Evolutionary conservation across 2,797 vertebrate genomes (phyloP).

Genomic region (Acrossocheilus wenchowensis): DNA sequence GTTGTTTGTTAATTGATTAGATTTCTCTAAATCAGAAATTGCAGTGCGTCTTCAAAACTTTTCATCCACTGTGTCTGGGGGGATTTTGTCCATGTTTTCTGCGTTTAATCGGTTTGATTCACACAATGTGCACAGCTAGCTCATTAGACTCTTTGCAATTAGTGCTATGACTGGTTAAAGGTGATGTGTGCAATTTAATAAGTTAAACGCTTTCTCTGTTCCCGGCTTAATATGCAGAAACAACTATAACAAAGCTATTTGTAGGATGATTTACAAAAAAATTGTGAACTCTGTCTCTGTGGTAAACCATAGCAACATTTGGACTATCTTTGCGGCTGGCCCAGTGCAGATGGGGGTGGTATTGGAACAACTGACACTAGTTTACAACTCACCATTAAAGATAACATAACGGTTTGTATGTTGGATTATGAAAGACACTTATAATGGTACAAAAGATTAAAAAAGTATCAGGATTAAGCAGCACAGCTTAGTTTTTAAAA

Average conservation of each 20-base stretch:
- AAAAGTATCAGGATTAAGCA: background rate
- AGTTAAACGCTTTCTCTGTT: background rate
- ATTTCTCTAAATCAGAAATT: slow-evolving; percentile 76
- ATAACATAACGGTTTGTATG: background rate
- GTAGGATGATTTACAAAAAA: background rate
- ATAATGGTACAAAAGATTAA: background rate
- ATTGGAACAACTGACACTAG: background rate
- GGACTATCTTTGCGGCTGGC: background rate
- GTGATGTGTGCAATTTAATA: slow-evolving; percentile 8
- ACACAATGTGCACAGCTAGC: slow-evolving; percentile 51
- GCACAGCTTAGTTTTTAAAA: background rate
- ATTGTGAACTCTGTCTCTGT: background rate
- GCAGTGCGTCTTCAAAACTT: slow-evolving; percentile 70
- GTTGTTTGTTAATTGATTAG: slow-evolving; percentile 78
- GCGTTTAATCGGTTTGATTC: slow-evolving; percentile 73
- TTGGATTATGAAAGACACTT: background rate
- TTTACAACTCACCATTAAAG: background rate
- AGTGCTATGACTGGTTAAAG: background rate
- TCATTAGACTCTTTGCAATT: slow-evolving; percentile 43
- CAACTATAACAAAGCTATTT: slow-evolving; percentile 7
- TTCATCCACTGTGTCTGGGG: slow-evolving; percentile 63
- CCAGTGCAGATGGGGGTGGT: background rate
- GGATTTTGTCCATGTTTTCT: slow-evolving; percentile 61
- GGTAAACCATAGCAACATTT: background rate
- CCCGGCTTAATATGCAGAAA: background rate